Evolutionary conservation across 2,888 invertebrate species (phyloP), one percentile per base, ranked within the genome.

Genomic region (Alitta virens): DNA sequence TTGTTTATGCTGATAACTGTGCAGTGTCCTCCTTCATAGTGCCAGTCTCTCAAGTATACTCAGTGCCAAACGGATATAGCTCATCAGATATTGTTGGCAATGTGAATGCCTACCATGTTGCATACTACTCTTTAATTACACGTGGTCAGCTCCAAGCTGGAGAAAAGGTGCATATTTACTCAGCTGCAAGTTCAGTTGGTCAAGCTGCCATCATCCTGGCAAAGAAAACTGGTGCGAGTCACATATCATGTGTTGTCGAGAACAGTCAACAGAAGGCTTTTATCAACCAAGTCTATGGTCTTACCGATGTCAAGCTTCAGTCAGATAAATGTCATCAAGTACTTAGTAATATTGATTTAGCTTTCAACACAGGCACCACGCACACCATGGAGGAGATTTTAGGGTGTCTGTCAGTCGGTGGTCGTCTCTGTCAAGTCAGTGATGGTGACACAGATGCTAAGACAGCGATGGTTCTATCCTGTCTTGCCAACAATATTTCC

Each of bases 401-500:
- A 18, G n/a, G 5, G 21, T 42, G 42, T 43, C 43, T 56, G 9
- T 38, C 43, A 42, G 16, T n/a, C 14, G 43, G 18, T 42, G 56
- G 56, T 1, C 56, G 56, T 2, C 42, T 56, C 42, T 56, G 56
- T 56, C 56, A 56, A 16, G 3, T 56, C 21, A 21, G 46, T 5
- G 46, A 46, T 46, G 18, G 21, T 12, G 5, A 42, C 21, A 56
- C 40, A 23, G n/a, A 56, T 24, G 43, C 40, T 26, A 56, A n/a
- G n/a, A 7, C n/a, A 18, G 5, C 3, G n/a, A 26, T 63, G 2
- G 55, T 27, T 5, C 23, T 58, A 49, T 38, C 49, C 12, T 43
- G 46, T 5, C 46, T 63, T 24, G 18, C 53, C 21, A 42, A 53
- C 33, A 59, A 63, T 54, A 43, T 43, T 14, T 54, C 52, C n/a